Conservation (phyloP, 2,797 vertebrate species). For the Varecia variegata region DNA sequence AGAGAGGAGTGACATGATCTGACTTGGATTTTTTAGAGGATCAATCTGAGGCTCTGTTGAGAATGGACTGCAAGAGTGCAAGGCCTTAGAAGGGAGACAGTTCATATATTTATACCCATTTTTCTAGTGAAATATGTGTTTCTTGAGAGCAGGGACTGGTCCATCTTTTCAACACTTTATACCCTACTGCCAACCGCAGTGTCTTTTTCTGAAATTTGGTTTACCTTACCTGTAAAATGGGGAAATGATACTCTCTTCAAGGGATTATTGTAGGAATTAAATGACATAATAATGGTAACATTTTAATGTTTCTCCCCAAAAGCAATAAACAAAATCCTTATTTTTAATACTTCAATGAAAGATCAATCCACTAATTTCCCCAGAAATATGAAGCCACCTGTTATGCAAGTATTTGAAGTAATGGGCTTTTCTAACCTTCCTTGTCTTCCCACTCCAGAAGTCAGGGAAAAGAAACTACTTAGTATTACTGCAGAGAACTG, state of each 20-base stretch:
- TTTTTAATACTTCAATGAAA: neutral
- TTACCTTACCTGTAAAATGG: neutral
- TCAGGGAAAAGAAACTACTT: neutral
- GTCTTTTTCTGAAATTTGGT: neutral
- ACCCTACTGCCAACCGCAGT: accelerated
- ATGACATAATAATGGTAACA: neutral
- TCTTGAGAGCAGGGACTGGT: neutral
- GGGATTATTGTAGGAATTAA: neutral
- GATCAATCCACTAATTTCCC: neutral
- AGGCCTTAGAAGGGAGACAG: neutral
- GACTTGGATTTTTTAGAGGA: neutral
- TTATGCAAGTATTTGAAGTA: neutral
- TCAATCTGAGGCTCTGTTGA: neutral
- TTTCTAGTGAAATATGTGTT: neutral
- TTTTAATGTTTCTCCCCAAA: neutral
- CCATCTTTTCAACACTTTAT: neutral
- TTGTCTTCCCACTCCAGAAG: neutral
- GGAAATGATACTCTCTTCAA: neutral
- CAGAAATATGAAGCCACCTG: neutral
- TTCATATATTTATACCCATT: neutral
- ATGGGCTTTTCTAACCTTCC: neutral
- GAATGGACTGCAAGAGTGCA: neutral
- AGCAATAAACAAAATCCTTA: neutral
- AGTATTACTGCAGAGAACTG: neutral
- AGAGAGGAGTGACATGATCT: neutral